These are phyloP conservation scores for Brachyptera putata DNA, from an alignment of 2,888 invertebrate genomes.

Conservation along the genomic window DNA sequence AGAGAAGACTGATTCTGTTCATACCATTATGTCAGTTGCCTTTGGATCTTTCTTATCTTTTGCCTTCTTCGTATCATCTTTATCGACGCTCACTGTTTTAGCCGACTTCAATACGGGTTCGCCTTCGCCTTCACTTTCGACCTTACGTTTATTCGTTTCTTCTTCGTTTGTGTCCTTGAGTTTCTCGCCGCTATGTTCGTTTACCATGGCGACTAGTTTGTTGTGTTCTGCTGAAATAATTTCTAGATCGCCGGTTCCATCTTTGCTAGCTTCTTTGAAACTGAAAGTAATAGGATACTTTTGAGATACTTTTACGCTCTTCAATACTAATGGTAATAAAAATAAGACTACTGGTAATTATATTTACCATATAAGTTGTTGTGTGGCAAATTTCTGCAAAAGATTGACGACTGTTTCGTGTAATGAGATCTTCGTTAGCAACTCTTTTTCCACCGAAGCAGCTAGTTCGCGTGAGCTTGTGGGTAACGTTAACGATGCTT, in stretches of 20 bases:
- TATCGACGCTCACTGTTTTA: conserved; percentile 44
- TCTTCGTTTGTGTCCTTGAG: conserved; percentile 36
- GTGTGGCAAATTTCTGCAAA: conserved; percentile 72
- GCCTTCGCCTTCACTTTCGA: conserved; percentile 40
- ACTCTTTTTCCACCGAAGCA: conserved; percentile 51
- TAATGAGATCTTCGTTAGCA: conserved; percentile 50
- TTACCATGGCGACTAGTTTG: conserved; percentile 53
- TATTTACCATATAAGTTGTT: conserved; percentile 62
- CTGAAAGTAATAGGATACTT: too few relatives aligned
- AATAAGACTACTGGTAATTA: too few relatives aligned
- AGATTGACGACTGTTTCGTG: conserved; percentile 65
- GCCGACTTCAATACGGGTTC: conserved; percentile 44
- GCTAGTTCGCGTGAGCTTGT: conserved; percentile 63
- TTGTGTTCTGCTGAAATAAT: conserved; percentile 54
- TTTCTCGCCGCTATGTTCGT: conserved; percentile 40
- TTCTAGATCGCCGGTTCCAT: conserved; percentile 47
- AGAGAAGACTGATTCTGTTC: too few relatives aligned
- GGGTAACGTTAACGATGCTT: conserved; percentile 65
- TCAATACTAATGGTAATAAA: too few relatives aligned
- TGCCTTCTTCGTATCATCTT: conserved; percentile 53
- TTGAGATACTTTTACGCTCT: too few relatives aligned
- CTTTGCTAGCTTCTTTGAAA: conserved; percentile 49
- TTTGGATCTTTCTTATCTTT: conserved; percentile 51
- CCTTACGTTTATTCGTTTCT: conserved; percentile 47
- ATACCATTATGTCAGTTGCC: conserved; percentile 68